A percentile compares a stretch with the other conserved stretches of the same genome.
Evolutionary conservation across 2,888 invertebrate species (phyloP).

Genomic region (Scotopteryx bipunctaria): DNA sequence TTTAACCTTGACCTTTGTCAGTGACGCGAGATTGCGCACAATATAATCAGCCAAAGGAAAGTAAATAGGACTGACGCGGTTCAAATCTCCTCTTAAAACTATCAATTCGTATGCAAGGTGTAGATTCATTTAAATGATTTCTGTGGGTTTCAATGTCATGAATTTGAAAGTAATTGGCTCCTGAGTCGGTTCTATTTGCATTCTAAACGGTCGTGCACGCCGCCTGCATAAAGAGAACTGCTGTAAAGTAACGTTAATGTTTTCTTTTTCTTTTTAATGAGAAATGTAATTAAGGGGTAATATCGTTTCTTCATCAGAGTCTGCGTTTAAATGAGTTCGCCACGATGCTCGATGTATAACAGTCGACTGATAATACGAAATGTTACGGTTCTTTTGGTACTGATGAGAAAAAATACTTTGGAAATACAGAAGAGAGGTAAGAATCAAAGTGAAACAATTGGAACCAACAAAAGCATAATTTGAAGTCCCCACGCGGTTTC

Average conservation of each 20-base stretch:
- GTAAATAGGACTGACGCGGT: no score
- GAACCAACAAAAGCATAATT: constrained; percentile 22
- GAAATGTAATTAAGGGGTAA: constrained; percentile 31
- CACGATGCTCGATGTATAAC: neutral
- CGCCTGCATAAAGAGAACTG: constrained; percentile 39
- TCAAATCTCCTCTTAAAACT: constrained; percentile 23
- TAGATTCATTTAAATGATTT: constrained; percentile 40
- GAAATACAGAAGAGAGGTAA: constrained; percentile 13
- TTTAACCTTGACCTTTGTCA: neutral
- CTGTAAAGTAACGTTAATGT: constrained; percentile 32
- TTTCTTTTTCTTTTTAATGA: constrained; percentile 29
- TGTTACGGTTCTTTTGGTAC: neutral
- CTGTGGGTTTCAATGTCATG: constrained; percentile 43
- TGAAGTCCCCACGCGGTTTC: constrained; percentile 21
- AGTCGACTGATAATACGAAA: neutral
- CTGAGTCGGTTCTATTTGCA: constrained; percentile 38
- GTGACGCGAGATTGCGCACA: no score
- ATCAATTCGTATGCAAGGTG: constrained; percentile 40
- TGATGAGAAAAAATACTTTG: constrained; percentile 4
- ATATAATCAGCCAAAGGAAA: no score
- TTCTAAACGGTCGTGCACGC: constrained; percentile 42
- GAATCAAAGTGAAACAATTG: constrained; percentile 22
- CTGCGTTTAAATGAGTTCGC: constrained; percentile 17
- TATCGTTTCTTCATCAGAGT: constrained; percentile 28
- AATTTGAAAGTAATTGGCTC: constrained; percentile 42